Conservation (phyloP, 2,113 vertebrate genomes). For the Aptenodytes patagonicus region DNA sequence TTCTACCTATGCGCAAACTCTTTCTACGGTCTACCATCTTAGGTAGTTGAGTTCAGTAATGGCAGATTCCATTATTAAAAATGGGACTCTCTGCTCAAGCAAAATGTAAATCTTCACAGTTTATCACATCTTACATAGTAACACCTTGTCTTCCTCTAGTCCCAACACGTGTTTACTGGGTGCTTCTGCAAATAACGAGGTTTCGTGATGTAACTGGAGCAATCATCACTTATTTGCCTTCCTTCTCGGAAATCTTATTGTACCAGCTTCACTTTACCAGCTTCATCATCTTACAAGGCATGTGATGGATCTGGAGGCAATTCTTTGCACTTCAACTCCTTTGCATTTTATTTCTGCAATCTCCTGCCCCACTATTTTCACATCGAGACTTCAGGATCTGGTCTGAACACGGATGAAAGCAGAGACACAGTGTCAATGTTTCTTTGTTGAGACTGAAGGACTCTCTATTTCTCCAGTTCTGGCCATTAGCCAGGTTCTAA, state of each 20-base stretch:
- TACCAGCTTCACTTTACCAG: not conserved
- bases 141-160: not conserved
- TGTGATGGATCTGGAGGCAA: not conserved
- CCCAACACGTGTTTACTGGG: not conserved
- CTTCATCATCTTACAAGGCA: not conserved
- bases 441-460: not conserved
- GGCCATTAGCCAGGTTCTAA: not conserved
- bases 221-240: not conserved
- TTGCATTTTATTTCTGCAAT: not conserved
- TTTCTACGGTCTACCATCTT: rapidly evolving
- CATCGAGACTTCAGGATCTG: not conserved
- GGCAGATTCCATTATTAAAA: not conserved
- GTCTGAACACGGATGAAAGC: not conserved
- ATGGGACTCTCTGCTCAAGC: not conserved
- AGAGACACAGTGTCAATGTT: not conserved
- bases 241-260: not conserved
- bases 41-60: not conserved
- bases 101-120: not conserved
- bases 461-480: not conserved
- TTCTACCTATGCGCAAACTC: not conserved
- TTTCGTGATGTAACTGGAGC: not conserved
- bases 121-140: not conserved
- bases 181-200: not conserved
- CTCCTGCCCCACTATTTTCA: not conserved
- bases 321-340: not conserved